phyloP scores from a whole-genome alignment of 2,888 invertebrate species.

The Xestobium rufovillosum region DNA sequence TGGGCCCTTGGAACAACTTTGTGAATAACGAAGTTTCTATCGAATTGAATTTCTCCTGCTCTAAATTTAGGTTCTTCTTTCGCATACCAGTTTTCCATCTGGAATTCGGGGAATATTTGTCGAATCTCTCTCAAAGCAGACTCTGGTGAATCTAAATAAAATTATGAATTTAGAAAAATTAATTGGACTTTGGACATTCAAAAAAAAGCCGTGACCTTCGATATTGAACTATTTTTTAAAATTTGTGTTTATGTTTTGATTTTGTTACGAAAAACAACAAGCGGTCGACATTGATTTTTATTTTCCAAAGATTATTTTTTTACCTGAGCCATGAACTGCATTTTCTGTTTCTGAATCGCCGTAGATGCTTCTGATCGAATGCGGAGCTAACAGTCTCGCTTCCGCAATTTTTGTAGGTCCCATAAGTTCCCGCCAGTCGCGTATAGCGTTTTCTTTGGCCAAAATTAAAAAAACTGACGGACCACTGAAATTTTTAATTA shows the following conservation, averaged over 20 bases:
- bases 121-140: constrained; percentile 71
- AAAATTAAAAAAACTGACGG: constrained; percentile 74
- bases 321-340: constrained; percentile 90
- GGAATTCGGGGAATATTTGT: constrained; percentile 81
- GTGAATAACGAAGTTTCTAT: too few relatives aligned
- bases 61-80: constrained; percentile 46
- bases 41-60: constrained; percentile 23
- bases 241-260: too few relatives aligned
- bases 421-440: constrained; percentile 73
- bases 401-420: constrained; percentile 86
- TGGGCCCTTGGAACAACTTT: too few relatives aligned
- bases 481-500: constrained; percentile 57
- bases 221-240: too few relatives aligned
- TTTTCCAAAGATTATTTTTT: too few relatives aligned
- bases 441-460: constrained; percentile 67
- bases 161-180: too few relatives aligned
- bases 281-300: too few relatives aligned
- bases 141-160: constrained; percentile 60
- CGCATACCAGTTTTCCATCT: constrained; percentile 56
- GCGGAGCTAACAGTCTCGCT: constrained; percentile 69
- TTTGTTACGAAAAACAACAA: too few relatives aligned
- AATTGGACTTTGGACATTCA: too few relatives aligned
- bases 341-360: constrained; percentile 93
- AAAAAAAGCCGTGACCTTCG: too few relatives aligned
- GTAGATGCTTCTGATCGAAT: constrained; percentile 72